These are phyloP conservation scores for Apamea epomidion DNA, from an alignment of 2,888 invertebrate species.

Conservation along the genomic window DNA sequence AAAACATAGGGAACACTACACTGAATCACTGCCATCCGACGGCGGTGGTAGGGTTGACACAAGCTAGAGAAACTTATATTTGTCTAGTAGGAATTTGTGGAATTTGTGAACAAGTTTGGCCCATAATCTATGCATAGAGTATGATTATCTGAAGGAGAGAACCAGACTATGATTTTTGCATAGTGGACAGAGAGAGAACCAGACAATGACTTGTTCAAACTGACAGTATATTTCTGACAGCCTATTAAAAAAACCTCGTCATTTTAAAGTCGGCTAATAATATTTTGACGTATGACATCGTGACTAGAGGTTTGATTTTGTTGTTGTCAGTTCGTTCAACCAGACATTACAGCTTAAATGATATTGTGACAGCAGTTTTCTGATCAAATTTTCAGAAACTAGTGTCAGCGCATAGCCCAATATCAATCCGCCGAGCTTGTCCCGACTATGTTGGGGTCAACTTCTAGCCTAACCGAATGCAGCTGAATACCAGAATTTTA, in stretches of 20 bases:
- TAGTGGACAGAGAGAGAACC: too few relatives aligned
- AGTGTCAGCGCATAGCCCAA: background rate
- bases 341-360: background rate
- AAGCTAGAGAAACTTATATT: conserved; percentile 13
- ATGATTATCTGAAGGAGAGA: background rate
- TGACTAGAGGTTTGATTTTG: background rate
- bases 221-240: background rate
- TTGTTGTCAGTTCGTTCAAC: background rate
- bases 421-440: background rate
- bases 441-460: background rate
- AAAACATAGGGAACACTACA: conserved; percentile 82
- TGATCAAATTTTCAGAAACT: background rate
- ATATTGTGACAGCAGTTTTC: background rate
- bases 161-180: background rate
- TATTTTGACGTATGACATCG: background rate
- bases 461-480: background rate
- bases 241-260: background rate
- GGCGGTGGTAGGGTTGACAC: conserved; percentile 57
- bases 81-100: background rate
- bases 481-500: background rate
- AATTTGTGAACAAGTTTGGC: background rate
- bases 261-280: background rate
- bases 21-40: conserved; percentile 75
- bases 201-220: background rate
- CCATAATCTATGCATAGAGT: background rate